Conservation (phyloP, 2,888 invertebrate species). For the Neoascia interrupta region DNA sequence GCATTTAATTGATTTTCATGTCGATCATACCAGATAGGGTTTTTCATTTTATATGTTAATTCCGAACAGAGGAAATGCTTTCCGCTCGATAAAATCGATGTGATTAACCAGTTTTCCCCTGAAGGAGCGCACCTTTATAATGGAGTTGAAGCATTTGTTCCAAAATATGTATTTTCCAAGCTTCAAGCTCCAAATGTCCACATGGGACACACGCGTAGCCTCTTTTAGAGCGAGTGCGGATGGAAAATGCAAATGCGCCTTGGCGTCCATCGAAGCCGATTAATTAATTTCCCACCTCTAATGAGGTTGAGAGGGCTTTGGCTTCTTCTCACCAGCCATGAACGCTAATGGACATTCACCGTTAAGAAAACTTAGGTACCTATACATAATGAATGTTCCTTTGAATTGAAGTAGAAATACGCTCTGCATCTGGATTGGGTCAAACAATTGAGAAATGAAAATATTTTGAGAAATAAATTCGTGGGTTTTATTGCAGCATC, state of each 20-base stretch:
- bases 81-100: conserved; percentile 61
- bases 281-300: conserved; percentile 67
- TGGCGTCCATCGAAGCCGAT: conserved; percentile 39
- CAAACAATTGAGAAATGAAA: conserved; percentile 68
- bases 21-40: conserved; percentile 56
- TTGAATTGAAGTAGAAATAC: conserved; percentile 1
- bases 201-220: conserved; percentile 6
- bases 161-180: conserved; percentile 1
- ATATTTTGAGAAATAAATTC: conserved; percentile 62
- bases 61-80: conserved; percentile 38
- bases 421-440: not conserved
- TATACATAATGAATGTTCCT: not conserved
- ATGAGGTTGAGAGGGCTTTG: conserved; percentile 53
- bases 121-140: conserved; percentile 8
- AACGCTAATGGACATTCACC: conserved; percentile 60
- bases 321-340: not conserved
- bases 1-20: conserved; percentile 64
- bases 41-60: conserved; percentile 59
- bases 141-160: conserved; percentile 37
- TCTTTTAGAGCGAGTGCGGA: not conserved
- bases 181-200: not conserved
- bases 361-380: conserved; percentile 56
- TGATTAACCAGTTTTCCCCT: conserved; percentile 45
- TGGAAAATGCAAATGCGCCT: conserved; percentile 40
- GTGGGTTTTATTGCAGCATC: conserved; percentile 60